phyloP scores from a whole-genome alignment of 2,888 invertebrate species.

The Drosophila prolongata region DNA sequence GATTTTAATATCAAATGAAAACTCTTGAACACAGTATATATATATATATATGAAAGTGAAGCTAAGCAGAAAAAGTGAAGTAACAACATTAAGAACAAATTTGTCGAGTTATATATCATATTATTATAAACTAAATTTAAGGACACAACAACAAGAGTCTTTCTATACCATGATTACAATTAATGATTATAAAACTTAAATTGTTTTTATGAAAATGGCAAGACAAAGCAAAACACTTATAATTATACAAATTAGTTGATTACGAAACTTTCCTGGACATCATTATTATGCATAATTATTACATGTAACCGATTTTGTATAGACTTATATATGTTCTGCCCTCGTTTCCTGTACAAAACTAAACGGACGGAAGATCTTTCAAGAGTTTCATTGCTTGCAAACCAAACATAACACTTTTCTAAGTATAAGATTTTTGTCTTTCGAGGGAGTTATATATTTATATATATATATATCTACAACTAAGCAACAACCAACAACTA shows the following conservation, averaged over 20 bases:
- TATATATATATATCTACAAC: conserved; percentile 22
- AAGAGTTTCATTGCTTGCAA: conserved; percentile 35
- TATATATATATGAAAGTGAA: not conserved
- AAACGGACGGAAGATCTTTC: conserved; percentile 20
- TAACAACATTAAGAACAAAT: conserved; percentile 28
- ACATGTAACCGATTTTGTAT: conserved; percentile 28
- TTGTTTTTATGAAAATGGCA: conserved; percentile 23
- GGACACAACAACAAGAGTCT: conserved; percentile 33
- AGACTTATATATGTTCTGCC: conserved; percentile 23
- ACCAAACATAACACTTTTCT: conserved; percentile 15
- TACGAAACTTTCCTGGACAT: conserved; percentile 44
- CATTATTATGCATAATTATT: conserved; percentile 43
- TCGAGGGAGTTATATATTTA: conserved; percentile 16
- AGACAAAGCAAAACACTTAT: conserved; percentile 19
- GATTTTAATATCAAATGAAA: conserved; percentile 20
- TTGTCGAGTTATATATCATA: conserved; percentile 39
- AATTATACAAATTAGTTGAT: conserved; percentile 44
- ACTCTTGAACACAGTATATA: conserved; percentile 31
- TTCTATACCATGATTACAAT: conserved; percentile 31
- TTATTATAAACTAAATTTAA: conserved; percentile 38
- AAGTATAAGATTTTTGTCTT: conserved; percentile 17
- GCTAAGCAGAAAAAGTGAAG: conserved; percentile 4
- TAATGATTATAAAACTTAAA: conserved; percentile 26
- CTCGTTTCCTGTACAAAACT: conserved; percentile 34
- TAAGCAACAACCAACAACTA: conserved; percentile 37